These are phyloP conservation scores for Artemia sinica DNA, from an alignment of 2,888 invertebrate species.

Conservation along the genomic window DNA sequence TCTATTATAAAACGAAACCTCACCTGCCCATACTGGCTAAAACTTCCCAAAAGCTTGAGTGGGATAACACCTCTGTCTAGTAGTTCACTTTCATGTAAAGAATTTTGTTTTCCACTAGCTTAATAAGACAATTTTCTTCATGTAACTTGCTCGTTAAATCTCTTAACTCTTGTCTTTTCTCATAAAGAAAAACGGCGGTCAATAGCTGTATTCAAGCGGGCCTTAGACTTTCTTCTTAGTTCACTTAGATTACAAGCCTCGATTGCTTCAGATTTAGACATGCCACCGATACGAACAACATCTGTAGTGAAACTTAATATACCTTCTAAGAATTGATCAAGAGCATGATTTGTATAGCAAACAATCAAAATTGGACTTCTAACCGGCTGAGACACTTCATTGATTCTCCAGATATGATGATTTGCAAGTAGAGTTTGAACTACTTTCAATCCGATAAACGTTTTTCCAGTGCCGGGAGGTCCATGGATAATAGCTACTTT, in stretches of 20 bases:
- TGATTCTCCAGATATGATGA: constrained; percentile 30
- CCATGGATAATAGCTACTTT: constrained; percentile 63
- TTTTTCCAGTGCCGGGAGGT: constrained; percentile 40
- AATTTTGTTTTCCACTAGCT: no score
- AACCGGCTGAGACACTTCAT: constrained; percentile 25
- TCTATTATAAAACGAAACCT: no score
- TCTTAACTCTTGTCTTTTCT: constrained; percentile 33
- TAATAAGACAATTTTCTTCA: no score
- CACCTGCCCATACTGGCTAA: constrained; percentile 20
- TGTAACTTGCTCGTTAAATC: no score
- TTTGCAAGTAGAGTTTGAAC: constrained; percentile 48
- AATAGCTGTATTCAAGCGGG: not conserved
- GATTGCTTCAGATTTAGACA: constrained; percentile 43
- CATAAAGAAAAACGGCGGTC: constrained; percentile 23
- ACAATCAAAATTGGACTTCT: constrained; percentile 49
- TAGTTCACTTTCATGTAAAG: no score
- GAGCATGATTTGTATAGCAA: constrained; percentile 67
- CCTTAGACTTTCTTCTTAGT: not conserved
- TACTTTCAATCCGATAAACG: constrained; percentile 52
- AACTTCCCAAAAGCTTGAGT: no score
- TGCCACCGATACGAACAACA: constrained; percentile 50
- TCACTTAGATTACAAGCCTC: constrained; percentile 27
- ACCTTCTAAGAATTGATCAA: constrained; percentile 67
- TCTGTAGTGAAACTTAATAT: constrained; percentile 40
- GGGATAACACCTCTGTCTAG: no score